Evolutionary conservation across 2,797 vertebrate genomes (phyloP), one percentile per base, ranked within the genome.

Genomic region (Chelidonichthys spinosus): DNA sequence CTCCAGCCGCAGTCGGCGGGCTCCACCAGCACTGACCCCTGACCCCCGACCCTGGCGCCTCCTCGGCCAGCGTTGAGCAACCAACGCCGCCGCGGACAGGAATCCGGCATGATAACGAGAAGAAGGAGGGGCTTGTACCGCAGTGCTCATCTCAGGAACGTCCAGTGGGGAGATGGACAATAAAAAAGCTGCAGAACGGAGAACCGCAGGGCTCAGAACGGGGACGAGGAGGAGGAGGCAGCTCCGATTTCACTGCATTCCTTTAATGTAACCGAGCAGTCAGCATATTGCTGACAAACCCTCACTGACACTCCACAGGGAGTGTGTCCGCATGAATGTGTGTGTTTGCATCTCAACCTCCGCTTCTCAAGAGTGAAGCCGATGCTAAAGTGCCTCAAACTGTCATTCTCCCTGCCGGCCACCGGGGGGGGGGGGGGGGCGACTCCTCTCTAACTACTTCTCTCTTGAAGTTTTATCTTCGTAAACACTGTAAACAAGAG

Each of bases 211-310:
- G 50, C 64, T 68, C 52, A 10, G 72, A 76, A 70, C 6, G 52
- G 33, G 39, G 40, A 25, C 25, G 32, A 82, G 56, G 59, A 61
- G 68, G 43, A 6, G 47, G 55, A 72, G 62, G 62, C 32, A 44
- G 80, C 86, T 95, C 92, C 72, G 83, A 84, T 95, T 95, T 94
- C 94, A 94, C 87, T 91, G 85, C 91, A 92, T 95, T 95, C 94
- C 93, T 94, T 90, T 91, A 82, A 95, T 90, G 84, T 91, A 94
- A 93, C 91, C 91, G 92, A 92, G 93, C 90, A 94, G 84, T 93
- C 92, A 91, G 90, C 88, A 94, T 89, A 93, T 92, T 91, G 93
- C 92, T 93, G 91, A 94, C 92, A 94, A 89, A 87, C 89, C 85
- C 82, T 90, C 93, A 95, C 94, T 94, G 88, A 95, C 91, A 94